phyloP scores from a whole-genome alignment of 1,140 invertebrate species.

The Meteorus sp. region DNA sequence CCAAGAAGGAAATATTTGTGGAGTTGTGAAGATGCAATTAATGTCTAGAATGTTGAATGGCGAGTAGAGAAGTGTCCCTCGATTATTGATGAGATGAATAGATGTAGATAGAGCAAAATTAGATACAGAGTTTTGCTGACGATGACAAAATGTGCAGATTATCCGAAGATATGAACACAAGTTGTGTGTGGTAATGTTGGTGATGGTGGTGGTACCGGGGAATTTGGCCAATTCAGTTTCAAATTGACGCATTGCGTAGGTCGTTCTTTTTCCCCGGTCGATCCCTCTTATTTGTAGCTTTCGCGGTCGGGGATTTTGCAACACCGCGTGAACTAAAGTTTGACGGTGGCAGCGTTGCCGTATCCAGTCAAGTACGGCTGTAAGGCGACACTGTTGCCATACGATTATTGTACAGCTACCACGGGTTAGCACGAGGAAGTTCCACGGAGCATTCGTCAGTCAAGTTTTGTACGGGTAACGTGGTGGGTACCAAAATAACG shows the following conservation, averaged over 20 bases:
- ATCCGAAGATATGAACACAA: too few relatives aligned
- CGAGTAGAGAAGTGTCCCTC: too few relatives aligned
- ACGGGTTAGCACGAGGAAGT: slow-evolving; percentile 36
- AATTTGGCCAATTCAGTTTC: not conserved
- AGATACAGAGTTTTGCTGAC: too few relatives aligned
- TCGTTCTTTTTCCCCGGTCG: not conserved
- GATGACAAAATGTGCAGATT: too few relatives aligned
- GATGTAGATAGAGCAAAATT: too few relatives aligned
- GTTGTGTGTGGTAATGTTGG: not conserved
- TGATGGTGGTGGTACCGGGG: not conserved
- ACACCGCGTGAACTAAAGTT: not conserved
- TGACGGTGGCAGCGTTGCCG: slow-evolving; percentile 18
- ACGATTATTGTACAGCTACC: slow-evolving; percentile 35
- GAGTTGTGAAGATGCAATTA: too few relatives aligned
- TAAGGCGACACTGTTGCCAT: slow-evolving; percentile 35
- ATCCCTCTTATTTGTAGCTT: not conserved
- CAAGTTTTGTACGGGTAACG: slow-evolving; percentile 44
- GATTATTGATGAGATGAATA: too few relatives aligned
- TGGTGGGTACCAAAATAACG: slow-evolving; percentile 18
- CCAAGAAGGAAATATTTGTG: too few relatives aligned
- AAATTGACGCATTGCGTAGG: not conserved
- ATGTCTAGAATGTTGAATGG: too few relatives aligned
- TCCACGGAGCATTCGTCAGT: slow-evolving; percentile 36
- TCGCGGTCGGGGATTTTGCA: not conserved
- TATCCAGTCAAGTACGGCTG: slow-evolving; percentile 16